Evolutionary conservation across 2,888 invertebrate species (phyloP).

Genomic region (Monochamus alternatus): DNA sequence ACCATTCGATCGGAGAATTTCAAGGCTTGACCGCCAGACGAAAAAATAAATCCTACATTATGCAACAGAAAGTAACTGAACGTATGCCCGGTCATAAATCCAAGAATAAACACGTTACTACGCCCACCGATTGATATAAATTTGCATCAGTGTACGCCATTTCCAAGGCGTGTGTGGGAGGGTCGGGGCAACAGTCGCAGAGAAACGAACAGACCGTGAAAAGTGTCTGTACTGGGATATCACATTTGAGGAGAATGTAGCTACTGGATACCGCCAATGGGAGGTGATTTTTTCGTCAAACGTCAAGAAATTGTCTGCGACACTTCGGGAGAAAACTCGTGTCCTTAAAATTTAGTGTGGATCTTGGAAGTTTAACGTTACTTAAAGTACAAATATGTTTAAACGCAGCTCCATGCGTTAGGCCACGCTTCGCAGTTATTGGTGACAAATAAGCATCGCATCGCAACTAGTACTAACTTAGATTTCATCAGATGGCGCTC

Average conservation of each 20-base stretch:
- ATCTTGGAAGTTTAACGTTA: no score
- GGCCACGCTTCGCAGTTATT: no score
- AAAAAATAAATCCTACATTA: constrained; percentile 44
- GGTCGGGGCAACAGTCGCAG: constrained; percentile 50
- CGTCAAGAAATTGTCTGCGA: no score
- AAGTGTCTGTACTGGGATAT: constrained; percentile 8
- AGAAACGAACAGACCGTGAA: constrained; percentile 55
- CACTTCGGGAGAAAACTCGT: no score
- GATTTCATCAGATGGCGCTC: no score
- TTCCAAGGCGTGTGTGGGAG: constrained; percentile 53
- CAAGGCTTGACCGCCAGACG: constrained; percentile 40
- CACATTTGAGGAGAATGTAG: background rate
- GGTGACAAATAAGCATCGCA: no score
- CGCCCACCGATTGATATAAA: constrained; percentile 57
- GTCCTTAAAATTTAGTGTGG: no score
- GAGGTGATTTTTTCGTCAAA: no score
- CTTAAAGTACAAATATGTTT: no score
- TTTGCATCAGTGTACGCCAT: constrained; percentile 55
- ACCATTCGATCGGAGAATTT: constrained; percentile 19
- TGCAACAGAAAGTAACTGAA: constrained; percentile 48
- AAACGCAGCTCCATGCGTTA: no score
- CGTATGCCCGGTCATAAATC: constrained; percentile 51
- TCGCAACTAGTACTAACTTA: no score
- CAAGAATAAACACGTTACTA: constrained; percentile 55
- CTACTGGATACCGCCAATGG: background rate